Evolutionary conservation across 2,113 vertebrate genomes (phyloP).

Genomic region (Gorsachius goisagi): DNA sequence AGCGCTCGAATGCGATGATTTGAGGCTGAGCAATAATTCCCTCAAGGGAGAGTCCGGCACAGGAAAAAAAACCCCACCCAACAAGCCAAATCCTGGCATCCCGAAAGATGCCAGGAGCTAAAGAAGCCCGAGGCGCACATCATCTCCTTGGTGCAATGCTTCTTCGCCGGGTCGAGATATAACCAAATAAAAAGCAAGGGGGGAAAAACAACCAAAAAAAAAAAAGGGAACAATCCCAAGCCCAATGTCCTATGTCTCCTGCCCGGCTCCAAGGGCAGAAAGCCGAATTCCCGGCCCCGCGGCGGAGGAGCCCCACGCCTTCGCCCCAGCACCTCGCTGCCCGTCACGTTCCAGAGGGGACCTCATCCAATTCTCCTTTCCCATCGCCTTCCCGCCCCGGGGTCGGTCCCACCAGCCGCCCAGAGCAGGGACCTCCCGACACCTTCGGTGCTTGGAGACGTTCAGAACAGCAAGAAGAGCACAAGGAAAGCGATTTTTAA

Average conservation of each 20-base stretch:
- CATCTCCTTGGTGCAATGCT: no score
- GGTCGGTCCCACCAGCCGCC: no score
- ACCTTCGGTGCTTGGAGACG: not conserved
- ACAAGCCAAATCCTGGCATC: not conserved
- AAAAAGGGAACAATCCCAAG: not conserved
- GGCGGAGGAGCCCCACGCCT: not conserved
- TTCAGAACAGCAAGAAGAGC: not conserved
- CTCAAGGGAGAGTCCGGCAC: no score
- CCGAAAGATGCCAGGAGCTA: not conserved
- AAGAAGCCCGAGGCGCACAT: fast-evolving
- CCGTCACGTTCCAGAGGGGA: constrained; percentile 14
- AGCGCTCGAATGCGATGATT: fast-evolving
- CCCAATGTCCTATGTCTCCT: not conserved
- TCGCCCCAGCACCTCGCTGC: not conserved
- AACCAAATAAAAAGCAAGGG: not conserved
- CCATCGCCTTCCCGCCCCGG: no score
- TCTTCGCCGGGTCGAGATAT: not conserved
- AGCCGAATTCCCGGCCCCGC: not conserved
- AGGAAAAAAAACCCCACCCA: not conserved
- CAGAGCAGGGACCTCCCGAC: no score
- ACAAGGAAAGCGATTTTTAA: not conserved
- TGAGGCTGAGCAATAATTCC: not conserved
- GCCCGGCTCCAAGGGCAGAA: not conserved
- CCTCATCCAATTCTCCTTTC: not conserved
- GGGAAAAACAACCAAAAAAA: not conserved